phyloP scores from a whole-genome alignment of 2,797 vertebrate genomes.

The Microchirus variegatus region DNA sequence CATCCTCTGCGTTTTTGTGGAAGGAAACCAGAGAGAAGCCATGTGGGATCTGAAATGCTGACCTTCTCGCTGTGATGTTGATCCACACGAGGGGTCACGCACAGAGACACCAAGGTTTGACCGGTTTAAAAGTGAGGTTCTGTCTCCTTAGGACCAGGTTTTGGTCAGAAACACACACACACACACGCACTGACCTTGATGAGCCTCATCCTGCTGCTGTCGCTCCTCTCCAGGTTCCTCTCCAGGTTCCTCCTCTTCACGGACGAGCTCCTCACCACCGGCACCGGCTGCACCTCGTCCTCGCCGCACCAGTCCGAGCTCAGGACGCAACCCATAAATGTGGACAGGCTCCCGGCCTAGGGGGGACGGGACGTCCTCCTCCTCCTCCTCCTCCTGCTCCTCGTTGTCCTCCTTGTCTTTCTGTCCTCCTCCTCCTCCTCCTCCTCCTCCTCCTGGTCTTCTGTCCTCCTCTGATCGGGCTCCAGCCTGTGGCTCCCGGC shows the following conservation, averaged over 20 bases:
- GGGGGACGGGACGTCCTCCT: constrained; percentile 25
- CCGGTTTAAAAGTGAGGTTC: too few species aligned
- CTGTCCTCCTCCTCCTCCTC: constrained; percentile 33
- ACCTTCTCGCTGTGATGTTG: too few species aligned
- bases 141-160: too few species aligned
- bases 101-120: too few species aligned
- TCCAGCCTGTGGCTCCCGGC: constrained; percentile 59
- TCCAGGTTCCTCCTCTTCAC: constrained; percentile 73
- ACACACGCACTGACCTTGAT: constrained; percentile 74
- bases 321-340: constrained; percentile 84
- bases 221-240: constrained; percentile 71
- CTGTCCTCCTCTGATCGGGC: constrained; percentile 36
- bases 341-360: constrained; percentile 45
- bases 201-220: constrained; percentile 80
- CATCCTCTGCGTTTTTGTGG: too few species aligned
- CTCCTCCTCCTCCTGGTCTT: constrained; percentile 26
- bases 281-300: constrained; percentile 71
- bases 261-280: constrained; percentile 70
- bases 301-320: constrained; percentile 80
- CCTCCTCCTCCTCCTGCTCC: constrained; percentile 19
- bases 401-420: constrained; percentile 27
- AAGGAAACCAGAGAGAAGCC: too few species aligned
- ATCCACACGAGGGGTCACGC: too few species aligned
- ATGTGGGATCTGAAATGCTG: too few species aligned
- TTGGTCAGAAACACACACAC: constrained; percentile 1